These are phyloP conservation scores for Teleopsis dalmanni DNA, from an alignment of 1,140 invertebrate genomes.

Conservation along the genomic window DNA sequence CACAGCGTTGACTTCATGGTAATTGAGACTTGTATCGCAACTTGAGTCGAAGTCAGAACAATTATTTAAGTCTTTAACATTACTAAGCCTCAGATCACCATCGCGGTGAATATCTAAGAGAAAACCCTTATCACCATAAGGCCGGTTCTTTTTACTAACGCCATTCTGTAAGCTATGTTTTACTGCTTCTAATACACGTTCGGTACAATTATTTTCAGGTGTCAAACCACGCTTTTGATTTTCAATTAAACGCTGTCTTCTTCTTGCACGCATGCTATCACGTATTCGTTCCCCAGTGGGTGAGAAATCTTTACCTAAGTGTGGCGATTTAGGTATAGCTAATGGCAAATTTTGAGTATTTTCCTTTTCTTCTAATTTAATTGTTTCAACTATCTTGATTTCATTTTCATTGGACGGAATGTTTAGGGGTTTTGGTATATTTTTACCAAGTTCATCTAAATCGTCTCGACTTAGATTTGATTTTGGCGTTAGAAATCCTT, in stretches of 20 bases:
- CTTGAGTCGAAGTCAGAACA: conserved; percentile 43
- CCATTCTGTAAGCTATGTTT: conserved; percentile 25
- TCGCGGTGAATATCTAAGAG: conserved; percentile 33
- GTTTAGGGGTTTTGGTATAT: not conserved
- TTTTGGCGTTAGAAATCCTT: conserved; percentile 35
- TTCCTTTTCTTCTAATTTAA: conserved; percentile 17
- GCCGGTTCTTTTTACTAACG: conserved; percentile 22
- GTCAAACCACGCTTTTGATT: conserved; percentile 20
- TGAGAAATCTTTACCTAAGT: conserved; percentile 42
- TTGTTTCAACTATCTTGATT: not conserved
- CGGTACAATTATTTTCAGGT: conserved; percentile 30
- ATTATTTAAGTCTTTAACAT: conserved; percentile 39
- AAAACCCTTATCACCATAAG: conserved; percentile 39
- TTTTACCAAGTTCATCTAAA: conserved; percentile 15
- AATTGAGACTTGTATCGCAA: conserved; percentile 41
- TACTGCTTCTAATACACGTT: conserved; percentile 24
- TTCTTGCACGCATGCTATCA: conserved; percentile 37
- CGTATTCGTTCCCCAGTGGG: conserved; percentile 37
- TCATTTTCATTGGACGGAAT: conserved; percentile 4
- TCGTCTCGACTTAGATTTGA: conserved; percentile 35
- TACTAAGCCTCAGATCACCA: conserved; percentile 30
- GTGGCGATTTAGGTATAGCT: conserved; percentile 42
- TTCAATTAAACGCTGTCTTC: conserved; percentile 31
- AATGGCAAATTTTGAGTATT: conserved; percentile 23
- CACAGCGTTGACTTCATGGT: conserved; percentile 28